Base-by-base conservation (phyloP, 2,113 vertebrate species). In the Anser brachyrhynchus region DNA sequence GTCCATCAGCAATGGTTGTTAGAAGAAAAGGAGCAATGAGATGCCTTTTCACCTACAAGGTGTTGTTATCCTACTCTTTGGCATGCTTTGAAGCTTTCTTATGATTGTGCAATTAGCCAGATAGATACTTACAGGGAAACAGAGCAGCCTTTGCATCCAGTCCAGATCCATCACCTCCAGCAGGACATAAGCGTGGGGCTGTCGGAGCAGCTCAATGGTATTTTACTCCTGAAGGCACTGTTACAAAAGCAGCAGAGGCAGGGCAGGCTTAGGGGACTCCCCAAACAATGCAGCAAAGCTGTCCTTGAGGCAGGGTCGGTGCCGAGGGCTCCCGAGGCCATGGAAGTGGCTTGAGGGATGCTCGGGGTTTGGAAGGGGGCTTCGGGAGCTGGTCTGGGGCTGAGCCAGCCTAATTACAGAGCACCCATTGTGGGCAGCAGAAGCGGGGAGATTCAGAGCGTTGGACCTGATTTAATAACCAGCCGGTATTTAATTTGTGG, bases 401-500 rank as follows among this genome's bases (percentile, higher is more conserved):
- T 82, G 51, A 52, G 78, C 62, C 58, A 76, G 52, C 15, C 35
- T 87, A 37, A 46, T 64, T 58, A 77, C 87, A 93, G 67, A 55
- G 87, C 58, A 15, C 59, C 46, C 44, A 84, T 73, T 91, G 91
- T 95, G 59, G 73, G 84, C 80, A 89, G 5, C 35, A 26, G 61
- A 73, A 84, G 80, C 80, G 16, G 13, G 44, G 71, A 84, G 69
- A 17, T 86, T 46, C 62, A 18, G 43, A 69, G 75, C 11, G 0
- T 54, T 9, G n/a, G 71, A 74, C 44, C 41, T 75, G 71, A 39
- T 94, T 93, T 94, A 95, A 94, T 95, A 94, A 93, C 82, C 64
- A 66, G 71, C 81, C 74, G 35, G 16, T 74, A 61, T 95, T 96
- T 93, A 87, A 95, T 94, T 88, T 91, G 84, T 82, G 87, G 58